Evolutionary conservation across 2,888 invertebrate genomes (phyloP).

Genomic region (Cerastis rubricosa): DNA sequence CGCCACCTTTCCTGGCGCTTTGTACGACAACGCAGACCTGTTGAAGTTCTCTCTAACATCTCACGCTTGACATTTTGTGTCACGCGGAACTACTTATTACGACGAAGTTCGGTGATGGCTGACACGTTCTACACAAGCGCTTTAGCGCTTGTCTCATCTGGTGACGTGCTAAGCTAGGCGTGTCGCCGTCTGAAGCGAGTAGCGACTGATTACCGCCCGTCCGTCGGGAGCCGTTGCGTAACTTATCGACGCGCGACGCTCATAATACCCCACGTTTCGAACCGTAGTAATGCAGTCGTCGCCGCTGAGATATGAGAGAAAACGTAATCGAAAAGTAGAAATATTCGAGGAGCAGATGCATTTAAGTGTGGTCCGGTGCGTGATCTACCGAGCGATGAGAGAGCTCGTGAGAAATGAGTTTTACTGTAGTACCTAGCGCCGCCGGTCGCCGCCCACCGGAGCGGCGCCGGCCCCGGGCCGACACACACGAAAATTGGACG

Average conservation of each 20-base stretch:
- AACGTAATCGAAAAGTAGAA: conserved; percentile 66
- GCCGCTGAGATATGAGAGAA: conserved; percentile 62
- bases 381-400: conserved; percentile 75
- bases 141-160: conserved; percentile 1
- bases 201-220: conserved; percentile 12
- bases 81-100: conserved; percentile 3
- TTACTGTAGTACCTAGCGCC: conserved; percentile 43
- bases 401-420: conserved; percentile 66
- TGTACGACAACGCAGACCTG: conserved; percentile 13
- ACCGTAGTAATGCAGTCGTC: conserved; percentile 31
- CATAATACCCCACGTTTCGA: conserved; percentile 15
- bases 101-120: not conserved
- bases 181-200: conserved; percentile 7
- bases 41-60: conserved; percentile 9
- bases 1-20: conserved; percentile 15
- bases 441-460: conserved; percentile 8
- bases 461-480: conserved; percentile 32
- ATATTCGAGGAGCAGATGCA: conserved; percentile 76
- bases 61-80: not conserved
- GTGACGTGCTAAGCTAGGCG: conserved; percentile 9
- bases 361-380: conserved; percentile 76
- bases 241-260: conserved; percentile 37
- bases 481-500: conserved; percentile 73
- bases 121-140: not conserved
- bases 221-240: conserved; percentile 23